Evolutionary conservation across 64 coral and sea anemone genomes (phyloP), one percentile per base, ranked within the genome.

Genomic region (Catalaphyllia jardinei): DNA sequence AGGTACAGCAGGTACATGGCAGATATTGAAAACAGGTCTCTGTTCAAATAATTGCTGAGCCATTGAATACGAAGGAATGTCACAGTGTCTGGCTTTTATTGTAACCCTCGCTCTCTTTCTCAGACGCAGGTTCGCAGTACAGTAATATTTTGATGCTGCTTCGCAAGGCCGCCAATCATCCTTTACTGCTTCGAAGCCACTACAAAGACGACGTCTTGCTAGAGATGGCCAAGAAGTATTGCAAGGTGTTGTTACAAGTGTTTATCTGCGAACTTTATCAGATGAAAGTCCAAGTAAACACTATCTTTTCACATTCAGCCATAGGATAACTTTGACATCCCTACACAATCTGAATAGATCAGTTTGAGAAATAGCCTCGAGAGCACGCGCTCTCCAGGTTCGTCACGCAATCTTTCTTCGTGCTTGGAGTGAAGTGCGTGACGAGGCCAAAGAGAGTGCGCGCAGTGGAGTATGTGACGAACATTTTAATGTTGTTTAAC

Each of bases 81-180:
- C 42, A 5, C 42, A 46, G 0, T 46, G 6, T 20, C 28, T n/a
- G 16, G 16, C 2, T 24, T 67, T 46, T 16, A 85, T 4, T 24
- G 6, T 51, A 7, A 42, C 33, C 27, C 22, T 89, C 72, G n/a
- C 8, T 89, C 75, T 20, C 46, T 11, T 89, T 71, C 13, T n/a
- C 71, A 78, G 15, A 57, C 83, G 86, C 20, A 52, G 60, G 60
- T 22, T 89, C 72, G 16, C 89, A 92, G 33, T 89, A 77, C 25
- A 89, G 67, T 50, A 93, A 88, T 84, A 38, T 95, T 5, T 20
- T 93, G 3, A 95, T 98, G 87, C 57, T 78, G 35, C 82, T 98
- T 28, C 96, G 96, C 39, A 98, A 95, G 73, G 86, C 92, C n/a
- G 90, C 96, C 4, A 95, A 98, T 75, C 96, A 98, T 80, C 82